A percentile compares a stretch with the other conserved stretches of the same genome.
These are phyloP conservation scores for Jacana jacana DNA, from an alignment of 2,113 vertebrate species.

Conservation along the genomic window DNA sequence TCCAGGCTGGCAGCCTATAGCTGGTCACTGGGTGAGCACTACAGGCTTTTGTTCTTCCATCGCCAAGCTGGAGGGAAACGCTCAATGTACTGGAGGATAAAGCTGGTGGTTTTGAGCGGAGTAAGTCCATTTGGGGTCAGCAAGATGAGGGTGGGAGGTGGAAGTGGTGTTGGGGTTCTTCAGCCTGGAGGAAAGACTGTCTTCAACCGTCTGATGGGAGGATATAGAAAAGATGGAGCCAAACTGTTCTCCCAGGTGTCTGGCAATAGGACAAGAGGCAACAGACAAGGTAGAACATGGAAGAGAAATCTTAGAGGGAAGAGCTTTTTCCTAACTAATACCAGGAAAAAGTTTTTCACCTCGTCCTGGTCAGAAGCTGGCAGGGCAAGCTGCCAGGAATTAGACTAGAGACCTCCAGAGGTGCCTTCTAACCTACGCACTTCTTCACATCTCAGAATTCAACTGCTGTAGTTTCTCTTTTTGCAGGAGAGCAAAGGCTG, in stretches of 20 bases:
- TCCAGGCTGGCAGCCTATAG: background rate
- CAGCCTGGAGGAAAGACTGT: background rate
- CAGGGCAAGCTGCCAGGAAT: background rate
- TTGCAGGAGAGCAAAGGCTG: background rate
- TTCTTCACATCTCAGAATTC: background rate
- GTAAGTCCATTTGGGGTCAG: background rate
- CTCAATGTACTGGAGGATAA: background rate
- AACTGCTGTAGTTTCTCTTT: background rate
- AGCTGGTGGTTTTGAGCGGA: background rate
- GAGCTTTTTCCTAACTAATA: no score
- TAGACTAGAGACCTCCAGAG: background rate
- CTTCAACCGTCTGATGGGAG: background rate
- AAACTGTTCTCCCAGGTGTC: background rate
- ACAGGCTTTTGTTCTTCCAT: background rate
- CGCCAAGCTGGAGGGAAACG: background rate
- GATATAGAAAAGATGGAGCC: background rate
- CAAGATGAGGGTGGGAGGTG: no score
- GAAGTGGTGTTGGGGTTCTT: background rate
- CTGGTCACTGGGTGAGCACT: background rate
- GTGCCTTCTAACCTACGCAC: background rate
- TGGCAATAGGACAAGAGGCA: background rate
- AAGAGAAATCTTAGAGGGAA: background rate
- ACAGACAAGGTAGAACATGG: background rate
- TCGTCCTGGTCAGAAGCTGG: background rate
- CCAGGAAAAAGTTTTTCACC: background rate